Percentiles rank a stretch among this genome's conserved stretches.
Evolutionary conservation across 2,113 vertebrate genomes (phyloP).

Genomic region (human): GRCh38 chr20:3980501-3981000

Average conservation of each 20-base stretch:
- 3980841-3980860: background rate
- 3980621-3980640: background rate
- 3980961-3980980: too few relatives aligned
- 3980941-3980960: background rate
- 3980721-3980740: background rate
- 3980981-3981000: too few relatives aligned
- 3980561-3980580: background rate
- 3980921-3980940: background rate
- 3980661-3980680: background rate
- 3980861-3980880: background rate
- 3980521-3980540: background rate
- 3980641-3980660: background rate
- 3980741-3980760: background rate
- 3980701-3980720: background rate
- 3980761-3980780: background rate
- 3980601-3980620: background rate
- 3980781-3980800: background rate
- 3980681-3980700: conserved; percentile 15
- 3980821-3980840: background rate
- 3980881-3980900: background rate
- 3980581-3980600: background rate
- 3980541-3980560: background rate
- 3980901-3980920: background rate
- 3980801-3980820: background rate
- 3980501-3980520: background rate